Evolutionary conservation across 2,888 invertebrate genomes (phyloP), one percentile per base, ranked within the genome.

Genomic region (Tipula vernalis): DNA sequence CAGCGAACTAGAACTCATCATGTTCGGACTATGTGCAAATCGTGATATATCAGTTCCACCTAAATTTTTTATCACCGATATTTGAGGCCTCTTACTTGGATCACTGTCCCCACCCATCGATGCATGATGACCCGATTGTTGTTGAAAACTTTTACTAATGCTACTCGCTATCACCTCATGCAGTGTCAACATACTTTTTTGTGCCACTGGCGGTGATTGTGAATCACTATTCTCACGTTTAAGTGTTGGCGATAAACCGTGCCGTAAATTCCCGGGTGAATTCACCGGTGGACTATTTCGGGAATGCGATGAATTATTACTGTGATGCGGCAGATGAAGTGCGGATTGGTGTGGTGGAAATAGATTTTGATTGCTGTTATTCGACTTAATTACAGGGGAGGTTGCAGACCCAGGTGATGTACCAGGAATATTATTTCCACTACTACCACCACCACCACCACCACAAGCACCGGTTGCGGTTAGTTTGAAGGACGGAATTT

Each of bases 401-500:
- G 86, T 44, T 18, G 84, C 83, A 28, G 85, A 91, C 88, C 90
- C 92, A 89, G 89, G 92, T 87, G 91, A 92, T 90, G 89, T 93
- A 91, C 36, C 42, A 13, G 5, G 93, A 93, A 0, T 93, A 93
- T 44, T 93, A 93, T 86, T 93, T 41, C 86, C 87, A 12, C 86
- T 44, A n/a, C 86, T 28, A 28, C 28, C 28, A 28, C 28, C 28
- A 28, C 28, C 28, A 28, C 28, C 28, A 28, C 28, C 28, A 28
- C 28, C 28, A 12, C 86, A 42, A n/a, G 86, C 41, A 28, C 84
- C 84, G n/a, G 90, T 91, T 88, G 89, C 90, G 88, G 90, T 92
- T 89, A 97, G 96, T 92, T 95, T 95, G 93, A 96, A 97, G 94
- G 97, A 97, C 93, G 98, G 98, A 94, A 98, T 97, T 93, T 96